Evolutionary conservation across 2,113 vertebrate species (phyloP).

Genomic region (Macrotis lagotis): DNA sequence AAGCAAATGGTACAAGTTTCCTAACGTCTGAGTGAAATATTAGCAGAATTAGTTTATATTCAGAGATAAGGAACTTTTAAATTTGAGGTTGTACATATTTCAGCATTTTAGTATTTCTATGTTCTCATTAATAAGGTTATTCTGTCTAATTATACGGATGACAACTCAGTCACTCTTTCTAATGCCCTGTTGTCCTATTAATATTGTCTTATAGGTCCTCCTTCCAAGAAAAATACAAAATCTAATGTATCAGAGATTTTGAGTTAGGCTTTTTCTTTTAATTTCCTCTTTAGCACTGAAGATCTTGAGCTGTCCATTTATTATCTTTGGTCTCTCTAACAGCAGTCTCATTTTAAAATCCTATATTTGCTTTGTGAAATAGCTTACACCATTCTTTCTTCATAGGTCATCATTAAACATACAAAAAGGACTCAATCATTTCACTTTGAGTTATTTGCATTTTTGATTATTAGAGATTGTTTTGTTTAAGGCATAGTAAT

Average conservation of each 20-base stretch:
- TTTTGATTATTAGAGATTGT: background rate
- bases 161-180: background rate
- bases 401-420: background rate
- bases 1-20: background rate
- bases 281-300: background rate
- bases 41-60: background rate
- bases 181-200: background rate
- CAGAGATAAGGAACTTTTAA: background rate
- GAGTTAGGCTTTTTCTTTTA: background rate
- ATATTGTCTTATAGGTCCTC: background rate
- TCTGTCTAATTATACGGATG: background rate
- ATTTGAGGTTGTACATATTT: background rate
- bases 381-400: background rate
- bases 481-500: background rate
- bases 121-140: background rate
- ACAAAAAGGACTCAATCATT: background rate
- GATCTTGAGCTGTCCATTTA: background rate
- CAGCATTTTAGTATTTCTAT: background rate
- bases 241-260: background rate
- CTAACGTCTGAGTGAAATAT: background rate
- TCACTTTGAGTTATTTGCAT: background rate
- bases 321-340: background rate
- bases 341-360: background rate
- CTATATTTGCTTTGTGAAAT: background rate
- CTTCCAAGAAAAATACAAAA: background rate